Evolutionary conservation across 2,113 vertebrate genomes (phyloP).

Genomic region (Isurus oxyrinchus): DNA sequence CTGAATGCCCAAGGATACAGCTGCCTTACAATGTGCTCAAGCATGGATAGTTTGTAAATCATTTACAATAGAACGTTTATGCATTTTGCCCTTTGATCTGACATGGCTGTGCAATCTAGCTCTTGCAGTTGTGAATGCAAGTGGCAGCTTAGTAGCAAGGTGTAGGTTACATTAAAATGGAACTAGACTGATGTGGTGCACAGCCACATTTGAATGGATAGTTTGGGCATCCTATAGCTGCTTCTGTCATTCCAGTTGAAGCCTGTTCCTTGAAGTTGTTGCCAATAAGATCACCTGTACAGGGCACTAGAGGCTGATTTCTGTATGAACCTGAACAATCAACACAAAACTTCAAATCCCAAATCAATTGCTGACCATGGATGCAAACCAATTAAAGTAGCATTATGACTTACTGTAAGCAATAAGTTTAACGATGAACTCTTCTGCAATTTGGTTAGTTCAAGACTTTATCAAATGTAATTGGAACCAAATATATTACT

Average conservation of each 20-base stretch:
- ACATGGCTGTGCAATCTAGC: neutral
- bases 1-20: neutral
- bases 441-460: neutral
- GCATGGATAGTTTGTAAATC: neutral
- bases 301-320: neutral
- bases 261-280: neutral
- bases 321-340: neutral
- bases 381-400: neutral
- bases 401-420: neutral
- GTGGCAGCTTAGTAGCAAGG: neutral
- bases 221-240: neutral
- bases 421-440: neutral
- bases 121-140: neutral
- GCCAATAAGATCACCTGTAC: neutral
- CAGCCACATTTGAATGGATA: neutral
- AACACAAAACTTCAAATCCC: neutral
- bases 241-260: neutral
- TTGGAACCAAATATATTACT: neutral
- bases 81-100: neutral
- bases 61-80: neutral
- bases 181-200: neutral
- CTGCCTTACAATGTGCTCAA: neutral
- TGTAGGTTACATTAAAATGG: neutral
- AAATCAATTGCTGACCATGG: neutral
- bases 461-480: neutral